Conservation (phyloP, 1,140 invertebrate species). For the Lasioglossum baleicum region DNA sequence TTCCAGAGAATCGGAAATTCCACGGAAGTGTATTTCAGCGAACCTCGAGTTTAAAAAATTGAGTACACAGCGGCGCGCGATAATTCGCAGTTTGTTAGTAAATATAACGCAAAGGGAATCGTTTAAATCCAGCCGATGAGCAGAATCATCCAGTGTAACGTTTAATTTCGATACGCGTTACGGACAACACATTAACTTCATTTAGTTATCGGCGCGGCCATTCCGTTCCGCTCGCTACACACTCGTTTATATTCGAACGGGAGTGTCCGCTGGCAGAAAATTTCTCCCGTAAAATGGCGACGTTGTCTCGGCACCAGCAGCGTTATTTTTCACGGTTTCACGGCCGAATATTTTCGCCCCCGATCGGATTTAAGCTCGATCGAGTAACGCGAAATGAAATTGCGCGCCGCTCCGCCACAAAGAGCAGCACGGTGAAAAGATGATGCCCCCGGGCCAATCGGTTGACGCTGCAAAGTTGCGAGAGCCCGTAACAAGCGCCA, state of each 20-base stretch:
- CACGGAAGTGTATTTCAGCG: too few relatives aligned
- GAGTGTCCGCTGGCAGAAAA: not conserved
- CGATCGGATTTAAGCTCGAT: not conserved
- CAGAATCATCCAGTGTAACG: too few relatives aligned
- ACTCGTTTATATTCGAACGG: not conserved
- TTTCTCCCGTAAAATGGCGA: not conserved
- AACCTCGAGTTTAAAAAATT: too few relatives aligned
- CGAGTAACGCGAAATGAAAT: conserved; percentile 1
- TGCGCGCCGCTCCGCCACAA: not conserved
- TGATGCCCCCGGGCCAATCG: not conserved
- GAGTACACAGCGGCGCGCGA: too few relatives aligned
- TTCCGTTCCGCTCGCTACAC: too few relatives aligned
- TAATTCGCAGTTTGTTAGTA: too few relatives aligned
- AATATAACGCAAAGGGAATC: too few relatives aligned
- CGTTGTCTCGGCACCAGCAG: not conserved
- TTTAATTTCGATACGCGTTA: too few relatives aligned
- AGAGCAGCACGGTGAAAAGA: not conserved
- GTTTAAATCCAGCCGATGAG: too few relatives aligned
- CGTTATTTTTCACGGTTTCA: not conserved
- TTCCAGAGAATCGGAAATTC: too few relatives aligned
- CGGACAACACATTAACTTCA: too few relatives aligned
- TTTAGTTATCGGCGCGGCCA: too few relatives aligned
- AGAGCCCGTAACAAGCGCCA: not conserved
- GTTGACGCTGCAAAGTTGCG: not conserved
- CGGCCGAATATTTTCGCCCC: not conserved